These are phyloP conservation scores for Zosterops japonicus DNA, from an alignment of 2,113 vertebrate genomes.

Conservation along the genomic window DNA sequence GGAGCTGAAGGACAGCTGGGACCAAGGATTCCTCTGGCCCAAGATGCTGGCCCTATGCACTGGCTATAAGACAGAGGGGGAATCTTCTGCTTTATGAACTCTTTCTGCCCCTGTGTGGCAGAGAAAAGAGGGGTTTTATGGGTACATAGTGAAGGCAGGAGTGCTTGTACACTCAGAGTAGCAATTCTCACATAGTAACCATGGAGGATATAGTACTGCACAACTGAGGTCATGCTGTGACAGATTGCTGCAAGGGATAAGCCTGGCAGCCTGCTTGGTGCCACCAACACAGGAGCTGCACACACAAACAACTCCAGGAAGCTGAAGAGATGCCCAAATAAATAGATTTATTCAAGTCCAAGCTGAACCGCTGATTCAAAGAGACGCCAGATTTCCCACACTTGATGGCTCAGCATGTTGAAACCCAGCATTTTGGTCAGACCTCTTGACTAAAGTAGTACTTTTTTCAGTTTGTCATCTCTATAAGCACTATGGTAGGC, in stretches of 20 bases:
- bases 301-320: neutral
- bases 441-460: neutral
- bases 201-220: neutral
- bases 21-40: neutral
- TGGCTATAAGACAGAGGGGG: rapidly evolving
- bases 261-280: neutral
- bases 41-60: neutral
- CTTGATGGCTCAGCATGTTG: neutral
- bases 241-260: neutral
- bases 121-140: neutral
- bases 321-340: rapidly evolving
- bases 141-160: neutral
- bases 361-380: neutral
- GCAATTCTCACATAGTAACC: neutral
- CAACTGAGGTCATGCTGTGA: neutral
- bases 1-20: neutral
- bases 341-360: neutral
- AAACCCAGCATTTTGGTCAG: neutral
- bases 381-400: neutral
- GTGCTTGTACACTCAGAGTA: neutral
- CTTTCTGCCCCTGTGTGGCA: neutral
- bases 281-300: neutral
- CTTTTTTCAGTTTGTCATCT: neutral
- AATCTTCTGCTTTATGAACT: neutral
- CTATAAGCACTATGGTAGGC: neutral